phyloP scores from a whole-genome alignment of 2,797 vertebrate genomes.

The Molossus molossus region DNA sequence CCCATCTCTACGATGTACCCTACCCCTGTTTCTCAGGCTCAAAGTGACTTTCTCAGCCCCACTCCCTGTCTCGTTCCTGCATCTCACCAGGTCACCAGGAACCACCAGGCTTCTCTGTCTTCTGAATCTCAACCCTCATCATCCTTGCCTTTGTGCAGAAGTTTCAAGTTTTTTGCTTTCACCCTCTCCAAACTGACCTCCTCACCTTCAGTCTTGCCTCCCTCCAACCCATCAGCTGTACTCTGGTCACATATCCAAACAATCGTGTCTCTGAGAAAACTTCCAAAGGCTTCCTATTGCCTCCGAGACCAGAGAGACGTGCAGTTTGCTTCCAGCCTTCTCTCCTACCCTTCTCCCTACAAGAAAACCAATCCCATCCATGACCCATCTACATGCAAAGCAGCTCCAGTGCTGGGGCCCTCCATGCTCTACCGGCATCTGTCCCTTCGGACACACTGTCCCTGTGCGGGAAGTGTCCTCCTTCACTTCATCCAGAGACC shows the following conservation, averaged over 20 bases:
- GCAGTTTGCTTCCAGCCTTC: not conserved
- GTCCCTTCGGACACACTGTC: not conserved
- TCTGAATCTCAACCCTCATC: not conserved
- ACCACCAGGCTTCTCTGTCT: not conserved
- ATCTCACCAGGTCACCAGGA: not conserved
- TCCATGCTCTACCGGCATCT: not conserved
- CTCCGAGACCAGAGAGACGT: not conserved
- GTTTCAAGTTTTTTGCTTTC: not conserved
- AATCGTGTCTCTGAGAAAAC: not conserved
- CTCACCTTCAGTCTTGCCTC: not conserved
- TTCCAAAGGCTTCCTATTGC: not conserved
- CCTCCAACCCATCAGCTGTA: not conserved
- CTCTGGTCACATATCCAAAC: not conserved
- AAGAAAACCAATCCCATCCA: not conserved
- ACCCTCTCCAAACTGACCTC: not conserved
- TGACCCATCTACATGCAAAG: fast-evolving
- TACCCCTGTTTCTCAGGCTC: not conserved
- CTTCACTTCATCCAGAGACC: not conserved
- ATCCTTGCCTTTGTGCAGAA: not conserved
- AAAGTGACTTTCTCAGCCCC: not conserved
- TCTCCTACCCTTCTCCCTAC: not conserved
- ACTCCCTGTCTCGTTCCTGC: not conserved
- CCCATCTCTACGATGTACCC: not conserved
- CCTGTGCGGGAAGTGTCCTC: not conserved
- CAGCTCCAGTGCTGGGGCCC: not conserved